Base-by-base conservation (phyloP, 2,888 invertebrate genomes). In the Trypoxylon attenuatum region DNA sequence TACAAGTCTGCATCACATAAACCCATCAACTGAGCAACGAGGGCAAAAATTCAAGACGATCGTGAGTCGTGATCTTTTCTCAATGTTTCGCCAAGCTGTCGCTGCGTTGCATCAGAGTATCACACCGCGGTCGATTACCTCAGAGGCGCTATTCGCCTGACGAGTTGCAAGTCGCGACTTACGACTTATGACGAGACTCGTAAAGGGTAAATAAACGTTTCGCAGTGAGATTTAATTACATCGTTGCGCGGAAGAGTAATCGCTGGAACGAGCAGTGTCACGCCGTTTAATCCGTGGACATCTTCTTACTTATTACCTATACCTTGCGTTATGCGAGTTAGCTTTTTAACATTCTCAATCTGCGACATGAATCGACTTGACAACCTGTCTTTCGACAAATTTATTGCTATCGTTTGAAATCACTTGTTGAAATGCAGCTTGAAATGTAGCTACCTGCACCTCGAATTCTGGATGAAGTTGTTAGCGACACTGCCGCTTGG, bases 251-350 rank as follows among this genome's bases (percentile, higher is more conserved):
- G 51, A 75, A 64, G 74, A 72, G 57, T 67, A 66, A 75, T 74
- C 65, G 69, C 58, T 68, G 63, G 66, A 72, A 75, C 64, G 59
- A 74, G 76, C 74, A 75, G 61, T 69, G 76, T 74, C 74, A 64
- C 66, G 76, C 72, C 69, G 69, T 74, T 74, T 74, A 74, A 74
- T 74, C 72, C 76, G 56, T 62, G 75, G 57, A 71, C 75, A 69
- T 66, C 69, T 49, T 29, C 54, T 61, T n/a, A n/a, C n/a, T 60
- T 57, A 69, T 65, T 69, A 73, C 69, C 45, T n/a, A n/a, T n/a
- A n/a, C 41, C 45, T 39, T 57, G 57, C 22, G 41, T 55, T n/a
- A n/a, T n/a, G n/a, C n/a, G n/a, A n/a, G n/a, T n/a, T n/a, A n/a
- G n/a, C 29, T 75, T 73, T 71, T 65, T 65, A 69, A 62, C 69